Base-by-base conservation (phyloP, 2,888 invertebrate genomes). In the Apodemia mormo region DNA sequence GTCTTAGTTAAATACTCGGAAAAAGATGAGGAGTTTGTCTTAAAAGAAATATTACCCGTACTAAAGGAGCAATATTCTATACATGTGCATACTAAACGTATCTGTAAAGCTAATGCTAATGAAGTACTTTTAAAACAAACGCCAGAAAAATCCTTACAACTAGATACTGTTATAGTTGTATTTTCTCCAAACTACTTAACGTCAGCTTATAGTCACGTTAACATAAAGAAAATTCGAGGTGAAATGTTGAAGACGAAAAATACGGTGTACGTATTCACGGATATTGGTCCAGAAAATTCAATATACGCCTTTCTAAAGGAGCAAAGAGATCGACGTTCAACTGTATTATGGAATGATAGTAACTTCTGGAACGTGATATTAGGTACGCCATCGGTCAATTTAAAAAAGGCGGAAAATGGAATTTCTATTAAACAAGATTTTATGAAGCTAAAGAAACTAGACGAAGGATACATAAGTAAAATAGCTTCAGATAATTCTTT, bases 101-200 rank as follows among this genome's bases (percentile, higher is more conserved):
- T 84, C 29, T 80, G 77, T 29, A 80, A 78, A 68, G 72, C 76
- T 9, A 45, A 45, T 49, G 12, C 10, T 79, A 64, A 77, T 80
- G 22, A 81, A 78, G 69, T 79, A 79, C 68, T 76, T 83, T 30
- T 79, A 74, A 30, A 79, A 76, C 68, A 80, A 80, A 14, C 6
- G 14, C 10, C 61, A 33, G 61, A 12, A 12, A 61, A 61, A 73
- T 76, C 78, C 65, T 82, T 82, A 72, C 82, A 82, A 70, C 76
- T 72, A 43, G 77, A 79, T 70, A 82, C 81, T 10, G 82, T 79
- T 22, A 72, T 91, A 45, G 85, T 91, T 52, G 80, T 92, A 73
- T 92, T 92, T 78, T 88, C 92, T 7, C 87, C 89, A 22, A 91
- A 90, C 80, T 92, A 88, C 77, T 83, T 92, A 82, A 86, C 82